Base-by-base conservation (phyloP, 2,113 vertebrate species). In the Hucho hucho region DNA sequence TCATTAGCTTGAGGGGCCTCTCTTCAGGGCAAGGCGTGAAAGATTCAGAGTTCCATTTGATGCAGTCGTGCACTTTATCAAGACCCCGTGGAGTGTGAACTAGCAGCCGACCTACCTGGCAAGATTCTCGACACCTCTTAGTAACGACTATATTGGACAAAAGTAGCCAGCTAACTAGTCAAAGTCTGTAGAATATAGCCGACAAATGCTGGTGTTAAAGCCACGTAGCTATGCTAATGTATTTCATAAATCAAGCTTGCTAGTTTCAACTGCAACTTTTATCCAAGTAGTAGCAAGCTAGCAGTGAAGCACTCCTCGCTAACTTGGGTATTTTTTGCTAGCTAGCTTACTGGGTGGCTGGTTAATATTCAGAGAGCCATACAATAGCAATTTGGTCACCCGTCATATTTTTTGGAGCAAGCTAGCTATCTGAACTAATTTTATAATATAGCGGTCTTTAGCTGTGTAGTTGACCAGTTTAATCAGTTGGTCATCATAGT, bases 261-360 rank as follows among this genome's bases (percentile, higher is more conserved):
- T 67, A 43, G 37, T 11, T n/a, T 29, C 65, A 43, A 67, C 65
- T 29, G 65, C 65, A 67, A 67, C 65, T 67, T 67, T 67, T 67
- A 29, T 67, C 65, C 65, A 67, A 67, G 65, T 67, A 67, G 65
- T 29, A n/a, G 28, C 29, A 22, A 53, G n/a, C 58, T n/a, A 61
- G 58, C n/a, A 6, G n/a, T 22, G 7, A 67, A 67, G 29, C 65
- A 67, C 37, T 29, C 65, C 29, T 67, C 16, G 65, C 65, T 67
- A n/a, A 67, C 29, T 67, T 67, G 29, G 13, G 65, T 61, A 18
- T 53, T 53, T 53, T 4, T 24, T 61, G 6, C 1, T 61, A 22
- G 58, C 18, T 22, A 22, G 13, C n/a, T 61, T 5, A 11, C 37
- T 12, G 37, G 9, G 37, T 43, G 18, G 65, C 14, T 67, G 14